These are phyloP conservation scores for Chydorus sphaericus DNA, from an alignment of 2,888 invertebrate species.

Conservation along the genomic window DNA sequence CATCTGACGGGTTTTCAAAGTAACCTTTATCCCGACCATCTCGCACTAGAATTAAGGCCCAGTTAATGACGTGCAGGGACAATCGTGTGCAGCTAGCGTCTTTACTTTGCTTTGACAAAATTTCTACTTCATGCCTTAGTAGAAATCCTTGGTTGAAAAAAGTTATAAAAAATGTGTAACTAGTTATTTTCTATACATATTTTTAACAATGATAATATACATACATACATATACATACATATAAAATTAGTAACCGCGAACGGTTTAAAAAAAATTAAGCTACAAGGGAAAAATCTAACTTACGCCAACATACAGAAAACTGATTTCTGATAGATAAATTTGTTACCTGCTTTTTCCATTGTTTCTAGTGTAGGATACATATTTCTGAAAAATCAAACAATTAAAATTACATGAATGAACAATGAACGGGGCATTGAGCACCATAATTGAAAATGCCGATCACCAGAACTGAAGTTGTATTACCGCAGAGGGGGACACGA, in stretches of 20 bases:
- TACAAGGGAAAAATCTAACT: neutral
- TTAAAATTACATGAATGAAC: too few relatives aligned
- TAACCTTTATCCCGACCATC: neutral
- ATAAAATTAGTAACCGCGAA: too few relatives aligned
- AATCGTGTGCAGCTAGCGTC: neutral
- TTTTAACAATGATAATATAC: too few relatives aligned
- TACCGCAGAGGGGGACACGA: too few relatives aligned
- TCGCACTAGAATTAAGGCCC: slow-evolving; percentile 8
- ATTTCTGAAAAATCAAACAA: neutral
- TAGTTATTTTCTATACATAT: too few relatives aligned
- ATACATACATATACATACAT: too few relatives aligned
- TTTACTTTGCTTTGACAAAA: neutral
- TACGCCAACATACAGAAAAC: neutral
- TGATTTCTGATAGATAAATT: neutral
- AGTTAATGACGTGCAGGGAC: slow-evolving; percentile 1
- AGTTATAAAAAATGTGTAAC: neutral
- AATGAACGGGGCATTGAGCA: too few relatives aligned
- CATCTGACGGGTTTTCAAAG: neutral
- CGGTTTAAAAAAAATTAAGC: too few relatives aligned
- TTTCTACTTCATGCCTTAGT: slow-evolving; percentile 5
- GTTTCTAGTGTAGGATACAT: slow-evolving; percentile 7
- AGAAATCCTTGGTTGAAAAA: neutral
- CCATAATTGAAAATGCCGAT: too few relatives aligned
- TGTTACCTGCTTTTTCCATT: slow-evolving; percentile 3
- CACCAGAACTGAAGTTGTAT: too few relatives aligned